Evolutionary conservation across 2,888 invertebrate species (phyloP).

Genomic region (Callinectes sapidus): DNA sequence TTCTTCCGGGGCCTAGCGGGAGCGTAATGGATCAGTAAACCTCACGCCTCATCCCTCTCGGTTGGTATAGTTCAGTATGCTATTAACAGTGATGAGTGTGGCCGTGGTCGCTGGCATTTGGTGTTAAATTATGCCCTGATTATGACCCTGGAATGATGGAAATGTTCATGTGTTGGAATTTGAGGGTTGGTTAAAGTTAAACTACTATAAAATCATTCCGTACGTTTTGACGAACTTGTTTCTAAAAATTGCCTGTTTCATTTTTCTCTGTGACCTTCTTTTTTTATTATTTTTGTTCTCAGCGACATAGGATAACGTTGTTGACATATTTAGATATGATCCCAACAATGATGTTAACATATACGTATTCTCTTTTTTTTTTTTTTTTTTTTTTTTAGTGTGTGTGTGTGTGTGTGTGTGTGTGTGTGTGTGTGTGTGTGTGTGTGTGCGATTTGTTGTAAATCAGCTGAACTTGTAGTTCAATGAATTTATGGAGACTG

Average conservation of each 20-base stretch:
- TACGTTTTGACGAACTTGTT: background rate
- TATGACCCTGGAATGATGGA: background rate
- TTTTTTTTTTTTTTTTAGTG: no score
- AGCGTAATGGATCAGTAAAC: slow-evolving; percentile 7
- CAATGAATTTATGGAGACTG: background rate
- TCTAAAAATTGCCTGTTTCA: no score
- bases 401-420: no score
- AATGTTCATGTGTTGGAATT: background rate
- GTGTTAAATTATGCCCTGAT: background rate
- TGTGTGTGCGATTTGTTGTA: background rate
- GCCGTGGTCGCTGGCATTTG: background rate
- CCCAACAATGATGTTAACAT: no score
- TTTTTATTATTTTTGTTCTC: no score
- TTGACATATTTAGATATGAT: no score
- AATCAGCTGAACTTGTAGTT: background rate
- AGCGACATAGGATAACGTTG: no score
- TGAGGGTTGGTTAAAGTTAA: background rate
- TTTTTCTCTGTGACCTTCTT: no score
- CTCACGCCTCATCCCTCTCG: background rate
- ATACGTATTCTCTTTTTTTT: no score
- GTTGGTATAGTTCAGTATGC: background rate
- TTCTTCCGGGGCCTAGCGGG: background rate
- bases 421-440: no score
- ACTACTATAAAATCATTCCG: background rate
- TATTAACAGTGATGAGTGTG: background rate